Conservation (phyloP, 2,888 invertebrate genomes). For the Drosophila merina region DNA sequence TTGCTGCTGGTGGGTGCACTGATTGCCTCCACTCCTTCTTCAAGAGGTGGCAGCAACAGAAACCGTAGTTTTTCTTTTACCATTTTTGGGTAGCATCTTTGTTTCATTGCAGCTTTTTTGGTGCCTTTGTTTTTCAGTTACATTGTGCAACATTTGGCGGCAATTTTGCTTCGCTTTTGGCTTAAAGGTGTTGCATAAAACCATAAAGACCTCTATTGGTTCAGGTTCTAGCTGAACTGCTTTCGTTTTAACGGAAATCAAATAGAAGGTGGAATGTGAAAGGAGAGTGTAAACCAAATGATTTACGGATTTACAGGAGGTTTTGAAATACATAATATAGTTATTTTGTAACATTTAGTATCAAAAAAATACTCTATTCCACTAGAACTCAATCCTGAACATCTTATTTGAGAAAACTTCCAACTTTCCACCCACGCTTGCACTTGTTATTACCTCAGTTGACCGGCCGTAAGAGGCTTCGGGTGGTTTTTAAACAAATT, state of each 20-base stretch:
- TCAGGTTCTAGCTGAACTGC: neutral
- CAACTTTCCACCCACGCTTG: slow-evolving; percentile 21
- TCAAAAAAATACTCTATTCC: neutral
- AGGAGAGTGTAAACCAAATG: neutral
- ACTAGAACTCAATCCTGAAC: neutral
- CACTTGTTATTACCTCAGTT: slow-evolving; percentile 41
- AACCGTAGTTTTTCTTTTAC: slow-evolving; percentile 46
- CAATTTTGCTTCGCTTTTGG: slow-evolving; percentile 34
- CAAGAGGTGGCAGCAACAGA: slow-evolving; percentile 54
- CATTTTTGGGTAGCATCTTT: slow-evolving; percentile 79
- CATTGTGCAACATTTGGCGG: slow-evolving; percentile 62
- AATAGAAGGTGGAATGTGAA: neutral
- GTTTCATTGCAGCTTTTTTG: slow-evolving; percentile 21
- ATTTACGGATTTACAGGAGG: neutral
- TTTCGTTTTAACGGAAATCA: neutral
- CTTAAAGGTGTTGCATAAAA: slow-evolving; percentile 45
- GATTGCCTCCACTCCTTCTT: slow-evolving; percentile 63
- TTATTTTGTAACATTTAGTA: neutral
- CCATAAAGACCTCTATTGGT: slow-evolving; percentile 17
- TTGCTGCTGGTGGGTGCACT: slow-evolving; percentile 59
- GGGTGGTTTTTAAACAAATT: slow-evolving; percentile 19
- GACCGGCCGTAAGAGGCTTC: slow-evolving; percentile 1
- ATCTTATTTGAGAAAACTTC: slow-evolving; percentile 4
- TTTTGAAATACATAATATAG: neutral
- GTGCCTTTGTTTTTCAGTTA: slow-evolving; percentile 38